These are phyloP conservation scores for Macaria notata DNA, from an alignment of 2,888 invertebrate species.

Conservation along the genomic window DNA sequence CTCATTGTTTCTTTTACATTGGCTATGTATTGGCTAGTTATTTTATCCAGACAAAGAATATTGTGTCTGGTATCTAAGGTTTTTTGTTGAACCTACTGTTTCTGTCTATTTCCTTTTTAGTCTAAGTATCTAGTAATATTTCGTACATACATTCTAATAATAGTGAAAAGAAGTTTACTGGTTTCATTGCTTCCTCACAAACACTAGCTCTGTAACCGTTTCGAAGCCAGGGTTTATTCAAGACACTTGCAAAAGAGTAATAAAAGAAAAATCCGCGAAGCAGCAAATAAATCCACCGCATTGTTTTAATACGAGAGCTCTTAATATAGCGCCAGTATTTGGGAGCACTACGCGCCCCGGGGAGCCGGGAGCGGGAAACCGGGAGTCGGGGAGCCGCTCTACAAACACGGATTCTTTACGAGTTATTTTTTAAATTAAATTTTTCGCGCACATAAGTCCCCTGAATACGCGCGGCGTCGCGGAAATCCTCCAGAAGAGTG, in stretches of 20 bases:
- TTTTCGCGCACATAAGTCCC: constrained; percentile 51
- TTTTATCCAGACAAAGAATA: too few species aligned
- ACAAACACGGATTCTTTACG: constrained; percentile 25
- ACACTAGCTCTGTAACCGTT: too few species aligned
- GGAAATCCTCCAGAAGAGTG: constrained; percentile 44
- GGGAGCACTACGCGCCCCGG: constrained; percentile 14
- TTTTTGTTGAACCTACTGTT: too few species aligned
- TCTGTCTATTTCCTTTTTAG: too few species aligned
- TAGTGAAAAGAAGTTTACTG: too few species aligned
- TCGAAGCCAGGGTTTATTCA: neutral
- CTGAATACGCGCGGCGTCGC: constrained; percentile 34
- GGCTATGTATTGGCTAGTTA: too few species aligned
- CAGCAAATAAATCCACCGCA: constrained; percentile 15
- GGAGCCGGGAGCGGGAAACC: too few species aligned
- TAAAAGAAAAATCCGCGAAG: constrained; percentile 9
- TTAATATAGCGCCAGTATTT: constrained; percentile 22
- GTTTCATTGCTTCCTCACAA: too few species aligned
- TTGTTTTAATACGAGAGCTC: constrained; percentile 20
- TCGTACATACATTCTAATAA: too few species aligned
- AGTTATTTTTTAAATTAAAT: constrained; percentile 61
- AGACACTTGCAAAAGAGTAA: constrained; percentile 8
- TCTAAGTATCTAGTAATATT: too few species aligned
- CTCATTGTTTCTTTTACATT: neutral
- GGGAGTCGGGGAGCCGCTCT: constrained; percentile 12
- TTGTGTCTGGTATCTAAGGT: too few species aligned